Percentiles rank a stretch among this genome's conserved stretches.
Conservation (phyloP, 1,140 invertebrate genomes). For the Nixonia krombeini region DNA sequence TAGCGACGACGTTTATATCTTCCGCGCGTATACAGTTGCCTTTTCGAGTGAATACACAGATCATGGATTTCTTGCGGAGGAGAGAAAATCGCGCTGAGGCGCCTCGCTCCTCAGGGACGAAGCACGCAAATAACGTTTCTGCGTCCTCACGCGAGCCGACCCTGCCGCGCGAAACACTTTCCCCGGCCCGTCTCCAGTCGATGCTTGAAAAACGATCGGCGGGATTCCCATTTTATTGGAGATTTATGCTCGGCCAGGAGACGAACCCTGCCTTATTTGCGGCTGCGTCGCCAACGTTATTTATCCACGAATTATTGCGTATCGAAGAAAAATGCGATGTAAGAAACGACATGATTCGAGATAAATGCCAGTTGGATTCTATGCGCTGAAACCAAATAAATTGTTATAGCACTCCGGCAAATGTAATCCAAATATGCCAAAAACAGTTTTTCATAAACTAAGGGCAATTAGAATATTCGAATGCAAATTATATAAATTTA, state of each 20-base stretch:
- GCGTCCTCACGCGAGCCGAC: constrained; percentile 10
- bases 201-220: constrained; percentile 24
- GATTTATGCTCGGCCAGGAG: constrained; percentile 14
- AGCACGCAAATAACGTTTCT: constrained; percentile 30
- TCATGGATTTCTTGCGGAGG: constrained; percentile 45
- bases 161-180: constrained; percentile 25
- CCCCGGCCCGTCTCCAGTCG: constrained; percentile 12
- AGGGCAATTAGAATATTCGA: too few relatives aligned
- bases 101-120: constrained; percentile 2
- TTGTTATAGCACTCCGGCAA: neutral
- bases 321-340: constrained; percentile 14
- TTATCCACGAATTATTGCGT: constrained; percentile 19
- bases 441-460: too few relatives aligned
- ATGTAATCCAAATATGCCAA: too few relatives aligned
- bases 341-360: constrained; percentile 4
- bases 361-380: constrained; percentile 15
- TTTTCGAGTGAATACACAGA: constrained; percentile 51
- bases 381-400: constrained; percentile 8
- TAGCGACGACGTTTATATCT: constrained; percentile 60
- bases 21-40: constrained; percentile 52
- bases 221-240: constrained; percentile 24
- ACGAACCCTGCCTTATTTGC: neutral
- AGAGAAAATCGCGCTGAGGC: constrained; percentile 13
- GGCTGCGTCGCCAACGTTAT: neutral
- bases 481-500: too few relatives aligned